Conservation (phyloP, 2,888 invertebrate genomes). For the Philonicus albiceps region DNA sequence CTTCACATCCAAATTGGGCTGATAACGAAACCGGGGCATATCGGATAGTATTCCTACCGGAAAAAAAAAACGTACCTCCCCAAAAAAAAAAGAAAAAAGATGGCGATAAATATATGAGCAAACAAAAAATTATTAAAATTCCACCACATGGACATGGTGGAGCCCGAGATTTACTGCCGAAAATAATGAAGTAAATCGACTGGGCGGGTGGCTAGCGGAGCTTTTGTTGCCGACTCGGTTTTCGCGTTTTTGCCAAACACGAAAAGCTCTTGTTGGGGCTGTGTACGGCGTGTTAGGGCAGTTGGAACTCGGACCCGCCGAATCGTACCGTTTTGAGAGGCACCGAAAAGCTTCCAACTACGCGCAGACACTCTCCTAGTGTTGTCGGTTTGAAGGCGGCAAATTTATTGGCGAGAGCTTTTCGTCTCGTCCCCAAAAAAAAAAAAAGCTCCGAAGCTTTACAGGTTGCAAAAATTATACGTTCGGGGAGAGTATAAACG, state of each 20-base stretch:
- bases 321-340: background rate
- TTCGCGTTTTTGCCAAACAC: slow-evolving; percentile 10
- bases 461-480: slow-evolving; percentile 1
- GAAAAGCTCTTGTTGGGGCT: background rate
- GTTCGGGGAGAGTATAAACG: background rate
- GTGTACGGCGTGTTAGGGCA: background rate
- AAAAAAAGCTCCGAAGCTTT: background rate
- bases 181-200: slow-evolving; percentile 15
- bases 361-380: background rate
- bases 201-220: background rate
- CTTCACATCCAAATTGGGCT: background rate
- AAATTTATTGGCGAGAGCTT: background rate
- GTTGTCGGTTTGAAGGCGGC: background rate
- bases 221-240: slow-evolving; percentile 29
- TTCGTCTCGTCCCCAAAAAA: background rate
- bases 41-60: background rate
- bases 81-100: background rate
- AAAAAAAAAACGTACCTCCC: background rate
- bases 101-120: background rate
- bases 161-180: slow-evolving; percentile 20
- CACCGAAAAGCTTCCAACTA: background rate
- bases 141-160: background rate
- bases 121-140: slow-evolving; percentile 11
- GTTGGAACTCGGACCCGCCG: background rate
- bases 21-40: slow-evolving; percentile 19